Base-by-base conservation (phyloP, 1,140 invertebrate genomes). In the Dufourea novaeangliae region DNA sequence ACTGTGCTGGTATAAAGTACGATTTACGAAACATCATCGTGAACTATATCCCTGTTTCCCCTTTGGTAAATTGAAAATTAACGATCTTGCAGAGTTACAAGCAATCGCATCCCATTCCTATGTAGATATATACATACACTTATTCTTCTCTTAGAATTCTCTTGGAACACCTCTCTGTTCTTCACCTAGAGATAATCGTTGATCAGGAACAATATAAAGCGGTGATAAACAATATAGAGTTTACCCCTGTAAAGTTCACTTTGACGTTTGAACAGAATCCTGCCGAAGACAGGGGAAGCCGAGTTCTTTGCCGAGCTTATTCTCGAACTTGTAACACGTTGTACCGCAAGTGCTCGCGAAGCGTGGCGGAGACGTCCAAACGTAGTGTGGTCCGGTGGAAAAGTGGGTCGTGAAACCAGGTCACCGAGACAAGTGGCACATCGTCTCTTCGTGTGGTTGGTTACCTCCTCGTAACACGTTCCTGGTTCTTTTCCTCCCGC, bases 351-450 rank as follows among this genome's bases (percentile, higher is more conserved):
- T 69, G 63, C 79, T 82, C 76, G 80, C 62, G 63, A 81, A 79
- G 78, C 85, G 85, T 87, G 57, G 81, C 80, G 78, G 69, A 80
- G 83, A 80, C 73, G 79, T 84, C 76, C 79, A 78, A 72, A 69
- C 39, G 73, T 61, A 69, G 86, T 83, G 83, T 80, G 86, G 84
- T 86, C 83, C 71, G 73, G 66, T 50, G 63, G 74, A 88, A 87
- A 92, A 91, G 89, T 91, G 79, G 91, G 89, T 90, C 91, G 91
- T 83, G 88, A 86, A 92, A 92, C 91, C 91, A 92, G 91, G 91
- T 89, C 91, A 92, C 87, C 90, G 91, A 91, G 90, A 92, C 90
- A 92, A 92, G 91, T 92, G 86, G 91, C 91, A 92, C 91, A 87
- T 80, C 34, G 61, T 66, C 66, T 89, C 88, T 91, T 88, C 89